These are phyloP conservation scores for Neodiprion lecontei DNA, from an alignment of 1,140 invertebrate genomes.

Conservation along the genomic window DNA sequence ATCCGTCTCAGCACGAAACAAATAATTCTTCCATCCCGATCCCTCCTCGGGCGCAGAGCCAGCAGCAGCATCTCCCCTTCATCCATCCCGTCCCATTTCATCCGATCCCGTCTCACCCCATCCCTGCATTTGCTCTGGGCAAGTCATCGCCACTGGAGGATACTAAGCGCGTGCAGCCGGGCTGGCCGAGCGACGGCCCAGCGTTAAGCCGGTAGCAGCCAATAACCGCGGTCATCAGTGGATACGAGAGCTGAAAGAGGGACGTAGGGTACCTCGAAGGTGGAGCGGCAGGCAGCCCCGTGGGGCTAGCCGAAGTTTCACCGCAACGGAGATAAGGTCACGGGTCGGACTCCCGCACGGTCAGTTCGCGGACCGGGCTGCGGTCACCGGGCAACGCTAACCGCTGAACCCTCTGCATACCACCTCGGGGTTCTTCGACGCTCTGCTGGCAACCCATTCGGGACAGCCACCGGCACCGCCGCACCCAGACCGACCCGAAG, in stretches of 20 bases:
- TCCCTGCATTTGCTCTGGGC: not conserved
- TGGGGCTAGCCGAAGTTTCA: not conserved
- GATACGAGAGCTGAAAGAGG: conserved; percentile 25
- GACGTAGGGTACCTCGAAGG: not conserved
- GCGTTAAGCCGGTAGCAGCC: conserved; percentile 3
- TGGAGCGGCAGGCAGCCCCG: not conserved
- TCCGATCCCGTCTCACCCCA: conserved; percentile 25
- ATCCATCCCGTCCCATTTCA: conserved; percentile 13
- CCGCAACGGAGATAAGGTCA: conserved; percentile 12
- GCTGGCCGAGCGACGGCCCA: not conserved
- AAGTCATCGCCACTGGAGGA: no score
- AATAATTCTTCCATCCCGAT: no score
- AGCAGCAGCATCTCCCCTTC: conserved; percentile 16
- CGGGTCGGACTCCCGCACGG: conserved; percentile 13
- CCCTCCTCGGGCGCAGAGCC: no score
- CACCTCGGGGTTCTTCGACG: not conserved
- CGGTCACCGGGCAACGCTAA: conserved; percentile 50
- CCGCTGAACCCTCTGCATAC: conserved; percentile 59
- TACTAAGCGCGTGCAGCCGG: no score
- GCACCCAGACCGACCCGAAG: conserved; percentile 41
- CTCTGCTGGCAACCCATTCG: conserved; percentile 19
- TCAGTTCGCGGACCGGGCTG: conserved; percentile 31
- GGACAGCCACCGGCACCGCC: conserved; percentile 25
- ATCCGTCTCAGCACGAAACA: no score
- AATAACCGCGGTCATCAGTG: conserved; percentile 31